A percentile compares a stretch with the other conserved stretches of the same genome.
These are phyloP conservation scores for Invenusta paracnida DNA, from an alignment of 2,888 invertebrate genomes.

Conservation along the genomic window DNA sequence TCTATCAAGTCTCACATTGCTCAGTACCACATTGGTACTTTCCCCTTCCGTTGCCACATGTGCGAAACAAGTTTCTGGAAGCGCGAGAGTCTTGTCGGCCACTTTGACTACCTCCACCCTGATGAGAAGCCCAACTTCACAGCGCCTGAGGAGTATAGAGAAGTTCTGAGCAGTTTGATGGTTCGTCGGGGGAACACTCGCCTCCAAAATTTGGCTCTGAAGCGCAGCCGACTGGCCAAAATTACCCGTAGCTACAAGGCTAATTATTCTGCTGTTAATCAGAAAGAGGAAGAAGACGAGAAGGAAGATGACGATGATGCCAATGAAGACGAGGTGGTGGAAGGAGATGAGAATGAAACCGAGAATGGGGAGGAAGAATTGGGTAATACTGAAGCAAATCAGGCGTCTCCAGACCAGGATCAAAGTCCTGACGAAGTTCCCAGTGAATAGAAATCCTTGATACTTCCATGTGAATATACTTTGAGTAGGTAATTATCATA, in stretches of 20 bases:
- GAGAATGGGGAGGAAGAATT: neutral
- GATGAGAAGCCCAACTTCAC: neutral
- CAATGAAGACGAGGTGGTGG: neutral
- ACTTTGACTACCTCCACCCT: slow-evolving; percentile 17
- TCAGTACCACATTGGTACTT: slow-evolving; percentile 28
- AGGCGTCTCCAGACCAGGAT: too few species aligned
- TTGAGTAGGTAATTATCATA: neutral
- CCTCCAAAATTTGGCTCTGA: neutral
- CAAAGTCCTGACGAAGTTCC: neutral
- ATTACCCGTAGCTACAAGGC: neutral
- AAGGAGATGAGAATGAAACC: neutral
- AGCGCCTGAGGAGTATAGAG: slow-evolving; percentile 7
- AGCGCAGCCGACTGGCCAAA: neutral
- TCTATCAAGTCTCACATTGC: slow-evolving; percentile 4
- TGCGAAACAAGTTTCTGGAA: slow-evolving; percentile 6
- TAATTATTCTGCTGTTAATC: neutral
- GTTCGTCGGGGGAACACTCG: neutral
- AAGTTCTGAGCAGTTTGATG: neutral
- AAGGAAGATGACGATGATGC: neutral
- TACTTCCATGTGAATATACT: neutral
- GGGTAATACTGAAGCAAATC: too few species aligned
- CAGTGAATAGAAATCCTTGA: neutral
- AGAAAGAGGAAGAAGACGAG: neutral
- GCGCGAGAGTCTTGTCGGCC: neutral
- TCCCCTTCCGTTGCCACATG: slow-evolving; percentile 34